Conservation (phyloP, 2,797 vertebrate species). For the Ctenopoma multispine region DNA sequence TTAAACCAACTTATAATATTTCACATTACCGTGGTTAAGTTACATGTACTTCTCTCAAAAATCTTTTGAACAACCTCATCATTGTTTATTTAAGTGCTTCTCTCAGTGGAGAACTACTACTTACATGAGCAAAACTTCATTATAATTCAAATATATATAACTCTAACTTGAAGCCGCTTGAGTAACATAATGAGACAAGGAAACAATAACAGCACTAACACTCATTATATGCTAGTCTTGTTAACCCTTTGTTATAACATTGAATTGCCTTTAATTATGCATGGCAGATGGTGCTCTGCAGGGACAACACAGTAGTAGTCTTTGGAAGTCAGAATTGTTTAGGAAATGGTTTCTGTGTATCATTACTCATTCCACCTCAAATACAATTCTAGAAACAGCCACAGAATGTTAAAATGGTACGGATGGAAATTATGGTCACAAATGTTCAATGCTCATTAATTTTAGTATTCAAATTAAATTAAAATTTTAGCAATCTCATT, state of each 20-base stretch:
- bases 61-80: background rate
- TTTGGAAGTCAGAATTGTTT: constrained; percentile 7
- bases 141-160: constrained; percentile 25
- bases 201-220: constrained; percentile 34
- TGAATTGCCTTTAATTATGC: constrained; percentile 30
- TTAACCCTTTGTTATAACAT: constrained; percentile 42
- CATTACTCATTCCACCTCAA: background rate
- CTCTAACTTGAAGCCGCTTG: constrained; percentile 20
- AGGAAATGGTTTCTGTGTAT: constrained; percentile 10
- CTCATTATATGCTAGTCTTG: constrained; percentile 36
- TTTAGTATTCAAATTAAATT: no score
- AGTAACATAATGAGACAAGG: constrained; percentile 24
- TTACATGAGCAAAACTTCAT: constrained; percentile 7
- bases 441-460: background rate
- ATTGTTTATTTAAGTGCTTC: background rate
- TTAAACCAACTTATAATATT: background rate
- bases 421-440: background rate
- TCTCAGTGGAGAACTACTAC: background rate
- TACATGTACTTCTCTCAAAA: background rate
- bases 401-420: background rate
- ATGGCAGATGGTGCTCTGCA: constrained; percentile 43
- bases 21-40: background rate
- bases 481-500: no score
- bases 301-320: constrained; percentile 20
- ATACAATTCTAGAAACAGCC: background rate